Base-by-base conservation (phyloP, 2,113 vertebrate species). In the Typhlomys cinereus region DNA sequence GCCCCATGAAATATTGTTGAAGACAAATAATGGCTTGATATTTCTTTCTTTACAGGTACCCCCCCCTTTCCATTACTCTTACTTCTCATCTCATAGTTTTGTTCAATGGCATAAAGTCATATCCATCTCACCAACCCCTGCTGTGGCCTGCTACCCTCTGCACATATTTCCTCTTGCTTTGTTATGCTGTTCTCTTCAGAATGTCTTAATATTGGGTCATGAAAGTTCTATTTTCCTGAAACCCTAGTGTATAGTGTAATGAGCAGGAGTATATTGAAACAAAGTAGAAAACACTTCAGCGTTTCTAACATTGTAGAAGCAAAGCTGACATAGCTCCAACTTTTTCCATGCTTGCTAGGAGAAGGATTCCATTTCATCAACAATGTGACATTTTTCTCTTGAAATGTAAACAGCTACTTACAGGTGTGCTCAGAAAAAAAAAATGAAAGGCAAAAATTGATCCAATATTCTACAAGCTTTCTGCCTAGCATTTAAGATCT, bases 381-480 rank as follows among this genome's bases (percentile, higher is more conserved):
- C 25, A 91, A 59, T 25, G 7, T 59, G 57, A 67, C 39, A 41
- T 71, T 88, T n/a, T 88, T 31, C 25, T 20, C 76, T 79, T 78
- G 46, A 78, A 74, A 76, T 71, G 13, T 46, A 67, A 73, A 83
- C 52, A 41, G 44, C 21, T 61, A 44, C 27, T 61, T 48, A 48
- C 15, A 78, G 67, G 79, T 90, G 17, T 81, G 76, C 84, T 44
- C 29, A 83, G 80, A 79, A 89, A n/a, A n/a, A n/a, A n/a, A n/a
- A n/a, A n/a, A 92, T 54, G 69, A 48, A 85, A 54, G 36, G 14
- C 39, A 76, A 88, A 66, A 36, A 81, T 10, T 70, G 46, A 88
- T 39, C 44, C 50, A 85, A 15, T 25, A 20, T 76, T 90, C 41
- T 36, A 59, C 62, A 93, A 44, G 31, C 73, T 44, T 62, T 73